Conservation (phyloP, 2,113 vertebrate species). For the Furnarius figulus region DNA sequence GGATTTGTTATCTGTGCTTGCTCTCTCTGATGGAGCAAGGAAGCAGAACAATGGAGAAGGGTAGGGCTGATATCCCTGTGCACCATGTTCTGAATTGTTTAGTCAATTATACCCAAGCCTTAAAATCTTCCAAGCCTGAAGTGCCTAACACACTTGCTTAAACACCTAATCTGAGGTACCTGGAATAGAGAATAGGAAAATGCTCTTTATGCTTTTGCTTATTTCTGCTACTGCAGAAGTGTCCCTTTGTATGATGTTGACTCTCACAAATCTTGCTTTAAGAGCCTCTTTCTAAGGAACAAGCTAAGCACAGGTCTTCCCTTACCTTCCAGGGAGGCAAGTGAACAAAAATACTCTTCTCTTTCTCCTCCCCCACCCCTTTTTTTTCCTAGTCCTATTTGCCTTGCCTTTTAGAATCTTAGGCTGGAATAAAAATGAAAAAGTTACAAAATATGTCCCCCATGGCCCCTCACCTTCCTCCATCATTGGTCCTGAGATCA, state of each 20-base stretch:
- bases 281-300: background rate
- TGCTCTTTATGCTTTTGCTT: background rate
- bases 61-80: background rate
- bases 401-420: background rate
- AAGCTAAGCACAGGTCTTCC: background rate
- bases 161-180: background rate
- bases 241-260: background rate
- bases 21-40: background rate
- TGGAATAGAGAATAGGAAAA: background rate
- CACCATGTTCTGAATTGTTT: background rate
- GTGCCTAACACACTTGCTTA: background rate
- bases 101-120: background rate
- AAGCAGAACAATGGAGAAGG: background rate
- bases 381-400: background rate
- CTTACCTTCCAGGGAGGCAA: background rate
- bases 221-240: background rate
- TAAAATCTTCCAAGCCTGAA: background rate
- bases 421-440: background rate
- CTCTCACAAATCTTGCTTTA: background rate
- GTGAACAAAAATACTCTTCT: background rate
- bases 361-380: too few relatives aligned
- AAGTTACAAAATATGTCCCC: constrained; percentile 10
- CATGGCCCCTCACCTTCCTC: constrained; percentile 42
- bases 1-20: background rate
- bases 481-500: constrained; percentile 16